Base-by-base conservation (phyloP, 2,113 vertebrate genomes). In the Vicugna pacos region DNA sequence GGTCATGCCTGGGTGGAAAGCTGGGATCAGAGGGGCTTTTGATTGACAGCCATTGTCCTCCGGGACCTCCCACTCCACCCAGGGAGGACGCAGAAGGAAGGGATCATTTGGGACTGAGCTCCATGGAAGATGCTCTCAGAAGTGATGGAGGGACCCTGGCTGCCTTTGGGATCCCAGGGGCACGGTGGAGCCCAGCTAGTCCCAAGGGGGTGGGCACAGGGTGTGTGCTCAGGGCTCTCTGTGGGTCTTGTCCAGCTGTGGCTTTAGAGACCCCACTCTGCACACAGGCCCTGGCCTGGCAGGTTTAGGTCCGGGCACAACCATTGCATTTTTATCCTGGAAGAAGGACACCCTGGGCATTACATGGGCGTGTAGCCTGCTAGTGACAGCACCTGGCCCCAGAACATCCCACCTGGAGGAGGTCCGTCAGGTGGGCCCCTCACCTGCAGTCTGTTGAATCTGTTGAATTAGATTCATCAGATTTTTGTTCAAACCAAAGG, bases 91-190 rank as follows among this genome's bases (percentile, higher is more conserved):
- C 16, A 13, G 20, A 50, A 67, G 24, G 6, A 46, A 15, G 22
- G 16, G 80, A 3, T 62, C 11, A 4, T 62, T 35, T 52, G 48
- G 17, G 8, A 38, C 52, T 5, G 17, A n/a, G 7, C 38, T 69
- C 69, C 70, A 6, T 72, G 42, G 11, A 35, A 9, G 32, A 24
- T 65, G 30, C 60, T 19, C n/a, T 65, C 28, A 19, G 16, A n/a
- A 20, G 8, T 30, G 8, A 28, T 0, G 15, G 16, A 48, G 35
- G 11, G 5, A 28, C 8, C 0, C 24, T 22, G 20, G 48, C n/a
- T 77, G 62, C 7, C 3, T 28, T 22, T 32, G 56, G 26, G 14
- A 19, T 9, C 46, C 3, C 2, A 38, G 52, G 30, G 26, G 83
- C 20, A 20, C 35, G 5, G 30, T 32, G 17, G 8, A 24, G 1